These are phyloP conservation scores for Plebejus anna DNA, from an alignment of 2,888 invertebrate genomes.

Conservation along the genomic window DNA sequence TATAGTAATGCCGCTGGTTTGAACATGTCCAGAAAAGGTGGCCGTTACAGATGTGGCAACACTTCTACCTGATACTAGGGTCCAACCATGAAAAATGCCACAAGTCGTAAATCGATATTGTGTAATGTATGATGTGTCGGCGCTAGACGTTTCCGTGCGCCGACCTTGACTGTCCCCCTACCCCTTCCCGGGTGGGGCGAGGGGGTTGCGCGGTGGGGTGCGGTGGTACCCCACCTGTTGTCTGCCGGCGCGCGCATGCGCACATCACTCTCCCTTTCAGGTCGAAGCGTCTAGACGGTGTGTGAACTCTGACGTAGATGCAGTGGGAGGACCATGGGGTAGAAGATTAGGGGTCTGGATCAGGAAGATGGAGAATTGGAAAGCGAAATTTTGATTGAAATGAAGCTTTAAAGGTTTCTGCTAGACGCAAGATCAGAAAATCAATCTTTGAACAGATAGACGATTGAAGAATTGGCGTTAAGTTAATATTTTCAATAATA, in stretches of 20 bases:
- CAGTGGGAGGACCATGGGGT: constrained; percentile 12
- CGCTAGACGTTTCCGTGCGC: constrained; percentile 74
- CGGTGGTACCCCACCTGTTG: constrained; percentile 60
- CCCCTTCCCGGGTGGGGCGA: constrained; percentile 45
- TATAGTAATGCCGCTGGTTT: neutral
- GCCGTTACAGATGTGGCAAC: neutral
- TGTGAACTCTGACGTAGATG: constrained; percentile 69
- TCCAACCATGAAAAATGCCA: neutral
- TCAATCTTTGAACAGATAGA: too few species aligned
- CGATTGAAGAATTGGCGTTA: too few species aligned
- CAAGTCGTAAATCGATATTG: constrained; percentile 57
- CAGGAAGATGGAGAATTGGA: neutral
- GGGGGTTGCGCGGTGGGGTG: constrained; percentile 29
- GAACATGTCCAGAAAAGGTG: neutral
- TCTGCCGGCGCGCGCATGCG: constrained; percentile 67
- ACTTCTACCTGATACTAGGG: neutral
- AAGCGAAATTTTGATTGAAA: neutral
- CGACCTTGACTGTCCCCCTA: constrained; percentile 66
- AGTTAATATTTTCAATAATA: too few species aligned
- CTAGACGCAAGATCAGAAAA: too few species aligned
- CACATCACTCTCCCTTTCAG: constrained; percentile 61
- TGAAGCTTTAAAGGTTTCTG: neutral
- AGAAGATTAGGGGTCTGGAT: neutral
- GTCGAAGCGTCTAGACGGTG: constrained; percentile 77
- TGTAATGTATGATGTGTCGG: constrained; percentile 61